Base-by-base conservation (phyloP, 1,140 invertebrate genomes). In the Euwallacea fornicatus region DNA sequence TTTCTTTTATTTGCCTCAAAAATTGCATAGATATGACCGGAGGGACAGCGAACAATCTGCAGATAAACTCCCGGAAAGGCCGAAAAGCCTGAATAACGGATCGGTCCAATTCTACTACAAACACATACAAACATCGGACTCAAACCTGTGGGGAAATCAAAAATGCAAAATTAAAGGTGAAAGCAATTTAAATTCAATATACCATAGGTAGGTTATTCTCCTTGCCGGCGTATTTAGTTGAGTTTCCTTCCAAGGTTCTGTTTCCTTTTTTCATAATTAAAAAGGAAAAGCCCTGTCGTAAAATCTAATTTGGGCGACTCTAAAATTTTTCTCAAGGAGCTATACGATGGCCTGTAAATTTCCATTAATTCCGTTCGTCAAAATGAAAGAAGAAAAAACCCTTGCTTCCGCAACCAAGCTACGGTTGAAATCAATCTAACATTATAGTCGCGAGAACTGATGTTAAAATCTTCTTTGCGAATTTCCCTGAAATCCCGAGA, bases 321-420 rank as follows among this genome's bases (percentile, higher is more conserved):
- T 55, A 42, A 58, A 66, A 56, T 66, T 66, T 56, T 66, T 66
- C 54, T n/a, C 55, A 44, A 44, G 33, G 33, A 54, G 42, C 50
- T 33, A n/a, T 4, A 15, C 11, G 21, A 64, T 64, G 44, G 54
- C n/a, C 42, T 58, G 55, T 66, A 66, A 66, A 58, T 58, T 66
- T 66, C 54, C 53, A 43, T 56, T 66, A 58, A 58, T 66, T 66
- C 42, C 55, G 41, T 66, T 66, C 21, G 63, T 56, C 65, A 66
- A 58, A 53, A 66, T 44, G 53, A 66, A 66, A 66, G 55, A 66
- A 53, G 54, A 66, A 65, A 65, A 66, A 56, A 53, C 50, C 15
- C 41, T 43, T 58, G 44, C 42, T 58, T 43, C 42, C 9, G 21
- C 41, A 56, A 44, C 42, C 44, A 66, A 66, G 11, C 58, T 66